phyloP scores from a whole-genome alignment of 2,797 vertebrate genomes.

The Halcyon chelicuti region DNA sequence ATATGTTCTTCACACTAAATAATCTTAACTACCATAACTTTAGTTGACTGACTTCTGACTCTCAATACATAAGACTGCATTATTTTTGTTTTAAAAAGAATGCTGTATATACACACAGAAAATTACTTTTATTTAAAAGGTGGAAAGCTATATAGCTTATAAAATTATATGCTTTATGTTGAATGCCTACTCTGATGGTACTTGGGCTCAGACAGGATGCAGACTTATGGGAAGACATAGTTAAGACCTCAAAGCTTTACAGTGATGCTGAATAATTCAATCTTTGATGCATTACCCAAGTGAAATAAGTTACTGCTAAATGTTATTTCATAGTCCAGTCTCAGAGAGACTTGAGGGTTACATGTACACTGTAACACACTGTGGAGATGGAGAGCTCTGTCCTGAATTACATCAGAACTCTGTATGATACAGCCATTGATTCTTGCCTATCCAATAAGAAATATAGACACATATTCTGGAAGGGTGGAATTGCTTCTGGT shows the following conservation, averaged over 20 bases:
- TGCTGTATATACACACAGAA: background rate
- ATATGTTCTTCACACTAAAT: background rate
- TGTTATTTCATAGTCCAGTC: background rate
- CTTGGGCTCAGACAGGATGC: background rate
- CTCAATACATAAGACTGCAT: background rate
- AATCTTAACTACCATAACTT: background rate
- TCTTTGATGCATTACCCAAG: background rate
- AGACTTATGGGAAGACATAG: background rate
- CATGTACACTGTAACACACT: accelerated
- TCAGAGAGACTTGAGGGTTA: background rate
- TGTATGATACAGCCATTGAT: background rate
- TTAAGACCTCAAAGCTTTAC: background rate
- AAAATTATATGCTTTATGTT: background rate
- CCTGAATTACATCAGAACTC: background rate
- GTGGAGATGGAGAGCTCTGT: background rate
- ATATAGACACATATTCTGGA: background rate
- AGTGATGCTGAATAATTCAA: background rate
- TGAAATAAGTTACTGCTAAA: background rate
- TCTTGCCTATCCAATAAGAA: background rate
- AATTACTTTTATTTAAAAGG: background rate
- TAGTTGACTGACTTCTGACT: background rate
- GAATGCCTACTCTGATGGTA: background rate
- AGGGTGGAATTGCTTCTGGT: background rate
- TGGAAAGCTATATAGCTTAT: background rate
- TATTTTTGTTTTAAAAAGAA: background rate